Conservation (phyloP, 2,888 invertebrate species). For the Acleris holmiana region DNA sequence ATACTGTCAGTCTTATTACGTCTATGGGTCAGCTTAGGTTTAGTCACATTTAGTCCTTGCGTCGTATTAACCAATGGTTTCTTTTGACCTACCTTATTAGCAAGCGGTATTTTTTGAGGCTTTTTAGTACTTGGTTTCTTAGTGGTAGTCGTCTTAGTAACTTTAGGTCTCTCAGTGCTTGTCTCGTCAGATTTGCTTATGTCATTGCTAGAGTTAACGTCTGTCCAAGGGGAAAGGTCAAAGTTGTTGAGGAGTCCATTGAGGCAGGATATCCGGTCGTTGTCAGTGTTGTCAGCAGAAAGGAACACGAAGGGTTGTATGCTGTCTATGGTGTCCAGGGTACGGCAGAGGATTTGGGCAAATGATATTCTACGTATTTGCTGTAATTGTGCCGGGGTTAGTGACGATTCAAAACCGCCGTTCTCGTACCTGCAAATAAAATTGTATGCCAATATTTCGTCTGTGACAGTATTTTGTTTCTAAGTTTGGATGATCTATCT, state of each 20-base stretch:
- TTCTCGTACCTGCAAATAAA: slow-evolving; percentile 88
- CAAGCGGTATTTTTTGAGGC: slow-evolving; percentile 42
- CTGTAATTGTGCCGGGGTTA: slow-evolving; percentile 90
- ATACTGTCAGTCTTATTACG: slow-evolving; percentile 48
- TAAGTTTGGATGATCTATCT: no score
- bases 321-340: slow-evolving; percentile 86
- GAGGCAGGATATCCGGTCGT: slow-evolving; percentile 84
- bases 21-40: slow-evolving; percentile 50
- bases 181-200: slow-evolving; percentile 64
- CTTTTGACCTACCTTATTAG: slow-evolving; percentile 49
- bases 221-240: slow-evolving; percentile 86
- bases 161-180: slow-evolving; percentile 39
- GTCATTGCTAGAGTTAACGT: slow-evolving; percentile 73
- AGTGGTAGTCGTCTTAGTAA: slow-evolving; percentile 48
- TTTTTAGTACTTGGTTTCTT: slow-evolving; percentile 54
- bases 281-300: slow-evolving; percentile 84
- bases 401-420: slow-evolving; percentile 88
- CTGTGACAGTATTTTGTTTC: no score
- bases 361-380: slow-evolving; percentile 89
- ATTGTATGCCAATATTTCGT: neutral
- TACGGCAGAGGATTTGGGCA: slow-evolving; percentile 89
- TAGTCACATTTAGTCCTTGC: slow-evolving; percentile 47
- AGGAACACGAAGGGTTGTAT: slow-evolving; percentile 90
- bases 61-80: slow-evolving; percentile 49
- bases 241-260: slow-evolving; percentile 82